These are phyloP conservation scores for Alfaro cultratus DNA, from an alignment of 2,797 vertebrate species.

Conservation along the genomic window DNA sequence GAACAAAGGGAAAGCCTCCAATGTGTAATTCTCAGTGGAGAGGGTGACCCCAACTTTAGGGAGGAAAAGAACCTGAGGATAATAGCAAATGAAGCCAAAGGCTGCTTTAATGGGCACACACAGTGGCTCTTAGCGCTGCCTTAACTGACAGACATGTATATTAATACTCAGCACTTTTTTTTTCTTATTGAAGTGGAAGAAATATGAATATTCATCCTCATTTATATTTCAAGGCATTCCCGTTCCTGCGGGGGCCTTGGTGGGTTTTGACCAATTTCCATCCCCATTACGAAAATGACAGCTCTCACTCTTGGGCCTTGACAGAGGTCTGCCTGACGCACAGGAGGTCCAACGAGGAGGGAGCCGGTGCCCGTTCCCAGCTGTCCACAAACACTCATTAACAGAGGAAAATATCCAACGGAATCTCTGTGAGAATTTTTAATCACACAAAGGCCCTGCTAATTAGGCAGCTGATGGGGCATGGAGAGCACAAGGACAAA, in stretches of 20 bases:
- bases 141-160: slow-evolving; percentile 97
- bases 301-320: slow-evolving; percentile 98
- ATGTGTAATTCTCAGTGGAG: slow-evolving; percentile 82
- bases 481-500: slow-evolving; percentile 99
- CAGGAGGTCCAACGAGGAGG: slow-evolving; percentile 91
- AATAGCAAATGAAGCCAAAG: slow-evolving; percentile 93
- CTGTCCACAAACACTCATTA: slow-evolving; percentile 99
- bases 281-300: slow-evolving; percentile 97
- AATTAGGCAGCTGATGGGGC: slow-evolving; percentile 99
- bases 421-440: slow-evolving; percentile 99
- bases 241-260: slow-evolving; percentile 88
- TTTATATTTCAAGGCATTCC: slow-evolving; percentile 99
- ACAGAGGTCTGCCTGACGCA: slow-evolving; percentile 95
- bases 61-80: slow-evolving; percentile 84
- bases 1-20: slow-evolving; percentile 83
- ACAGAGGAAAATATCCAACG: slow-evolving; percentile 98
- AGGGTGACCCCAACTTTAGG: slow-evolving; percentile 83
- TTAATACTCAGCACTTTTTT: slow-evolving; percentile 97
- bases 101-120: slow-evolving; percentile 89
- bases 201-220: slow-evolving; percentile 99
- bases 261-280: slow-evolving; percentile 95
- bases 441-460: slow-evolving; percentile 97
- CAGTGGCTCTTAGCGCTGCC: slow-evolving; percentile 81
- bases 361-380: slow-evolving; percentile 91
- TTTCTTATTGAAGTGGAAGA: slow-evolving; percentile 73